Conservation (phyloP, 2,888 invertebrate genomes). For the Hirtodrosophila trivittata region DNA sequence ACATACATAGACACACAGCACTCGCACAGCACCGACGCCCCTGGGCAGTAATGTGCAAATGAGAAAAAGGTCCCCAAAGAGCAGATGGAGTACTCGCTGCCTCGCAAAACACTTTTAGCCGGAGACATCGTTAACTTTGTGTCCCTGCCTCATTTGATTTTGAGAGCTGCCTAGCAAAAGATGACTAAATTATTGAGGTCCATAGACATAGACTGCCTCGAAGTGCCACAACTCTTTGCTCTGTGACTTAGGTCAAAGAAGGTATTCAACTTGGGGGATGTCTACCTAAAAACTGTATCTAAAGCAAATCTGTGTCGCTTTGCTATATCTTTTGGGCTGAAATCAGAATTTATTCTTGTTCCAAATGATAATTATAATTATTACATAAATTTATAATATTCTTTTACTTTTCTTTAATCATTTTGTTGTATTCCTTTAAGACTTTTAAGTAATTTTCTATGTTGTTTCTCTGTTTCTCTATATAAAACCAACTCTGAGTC, state of each 20-base stretch:
- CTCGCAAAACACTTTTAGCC: constrained; percentile 31
- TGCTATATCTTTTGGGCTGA: too few relatives aligned
- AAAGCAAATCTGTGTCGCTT: neutral
- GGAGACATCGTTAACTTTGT: constrained; percentile 46
- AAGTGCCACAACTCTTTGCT: neutral
- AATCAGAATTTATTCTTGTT: too few relatives aligned
- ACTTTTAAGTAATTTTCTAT: too few relatives aligned
- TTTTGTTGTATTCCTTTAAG: too few relatives aligned
- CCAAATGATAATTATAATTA: too few relatives aligned
- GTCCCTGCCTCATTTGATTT: constrained; percentile 54
- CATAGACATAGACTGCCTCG: constrained; percentile 32
- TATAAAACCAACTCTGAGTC: too few relatives aligned
- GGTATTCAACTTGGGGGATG: too few relatives aligned
- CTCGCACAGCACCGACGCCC: constrained; percentile 19
- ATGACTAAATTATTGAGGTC: constrained; percentile 67
- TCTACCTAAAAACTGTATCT: neutral
- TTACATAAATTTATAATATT: too few relatives aligned
- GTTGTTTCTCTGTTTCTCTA: too few relatives aligned
- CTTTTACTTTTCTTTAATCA: too few relatives aligned
- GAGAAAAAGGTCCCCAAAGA: constrained; percentile 51
- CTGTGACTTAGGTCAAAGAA: neutral
- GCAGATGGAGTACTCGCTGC: constrained; percentile 15
- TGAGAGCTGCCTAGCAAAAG: constrained; percentile 30
- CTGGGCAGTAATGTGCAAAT: constrained; percentile 49
- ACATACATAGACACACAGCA: neutral